These are phyloP conservation scores for Drosophila orosa DNA, from an alignment of 1,140 invertebrate genomes.

Conservation along the genomic window DNA sequence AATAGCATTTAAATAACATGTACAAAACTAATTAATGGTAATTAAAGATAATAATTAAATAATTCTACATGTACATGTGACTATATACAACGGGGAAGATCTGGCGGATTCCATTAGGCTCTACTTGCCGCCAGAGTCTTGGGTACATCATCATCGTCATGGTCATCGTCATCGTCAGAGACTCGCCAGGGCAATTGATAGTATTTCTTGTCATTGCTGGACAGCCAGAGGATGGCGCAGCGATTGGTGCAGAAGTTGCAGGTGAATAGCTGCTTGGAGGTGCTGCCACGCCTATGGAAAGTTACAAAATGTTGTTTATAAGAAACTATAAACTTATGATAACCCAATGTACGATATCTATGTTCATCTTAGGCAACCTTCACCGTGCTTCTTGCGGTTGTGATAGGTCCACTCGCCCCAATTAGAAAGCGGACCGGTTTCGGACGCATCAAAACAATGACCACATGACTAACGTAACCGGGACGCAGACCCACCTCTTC, in stretches of 20 bases:
- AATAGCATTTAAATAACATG: constrained; percentile 59
- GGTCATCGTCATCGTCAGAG: constrained; percentile 60
- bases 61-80: constrained; percentile 43
- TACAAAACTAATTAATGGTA: constrained; percentile 59
- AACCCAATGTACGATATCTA: too few relatives aligned
- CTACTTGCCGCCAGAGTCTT: constrained; percentile 13
- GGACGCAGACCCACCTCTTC: constrained; percentile 64
- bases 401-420: constrained; percentile 36
- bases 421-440: constrained; percentile 40
- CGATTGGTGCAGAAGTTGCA: constrained; percentile 78
- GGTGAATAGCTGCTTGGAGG: constrained; percentile 77
- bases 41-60: constrained; percentile 58
- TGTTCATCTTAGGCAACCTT: background rate
- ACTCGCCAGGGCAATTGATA: constrained; percentile 73
- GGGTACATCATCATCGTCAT: constrained; percentile 9
- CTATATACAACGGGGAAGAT: constrained; percentile 31
- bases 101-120: background rate
- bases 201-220: constrained; percentile 67
- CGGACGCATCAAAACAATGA: constrained; percentile 26
- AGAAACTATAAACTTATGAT: too few relatives aligned
- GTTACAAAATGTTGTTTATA: too few relatives aligned
- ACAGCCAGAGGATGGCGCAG: constrained; percentile 69
- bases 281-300: constrained; percentile 67
- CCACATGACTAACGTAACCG: constrained; percentile 33
- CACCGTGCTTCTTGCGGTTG: constrained; percentile 46